Base-by-base conservation (phyloP, 1,140 invertebrate species). In the Dendroctonus ponderosae region DNA sequence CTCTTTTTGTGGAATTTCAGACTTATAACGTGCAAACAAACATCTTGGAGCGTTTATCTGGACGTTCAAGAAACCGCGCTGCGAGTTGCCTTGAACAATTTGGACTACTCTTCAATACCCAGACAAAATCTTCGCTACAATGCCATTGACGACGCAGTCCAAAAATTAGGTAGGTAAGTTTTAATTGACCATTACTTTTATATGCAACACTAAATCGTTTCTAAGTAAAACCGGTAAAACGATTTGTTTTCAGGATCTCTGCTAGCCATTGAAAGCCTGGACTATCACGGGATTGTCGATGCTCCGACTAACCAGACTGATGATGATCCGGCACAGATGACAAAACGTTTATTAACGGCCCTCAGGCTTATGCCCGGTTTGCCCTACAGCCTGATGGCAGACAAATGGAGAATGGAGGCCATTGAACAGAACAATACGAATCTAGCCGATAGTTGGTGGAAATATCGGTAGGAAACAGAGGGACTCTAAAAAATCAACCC, bases 301-400 rank as follows among this genome's bases (percentile, higher is more conserved):
- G n/a, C 42, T 42, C 68, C 8, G 62, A 64, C 41, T 9, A 63
- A 11, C 46, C 14, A 46, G 11, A 26, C 26, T 12, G 61, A 66
- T 42, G 53, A 63, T 12, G 48, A 70, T 11, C 11, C 66, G 39
- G 50, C 66, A 7, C 39, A 64, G 58, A 75, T 82, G 15, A 79
- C 82, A 6, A 72, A 82, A 57, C 78, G 82, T 58, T 71, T 84
- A 41, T 78, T 83, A 40, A 76, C 78, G 54, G 83, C 83, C n/a
- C 71, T 84, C 43, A 74, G 81, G 70, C 79, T 83, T 70, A 72
- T 84, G 52, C 82, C 83, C 60, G 81, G 83, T 63, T 76, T 86
- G 70, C 80, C 85, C 46, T 86, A 84, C 72, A 86, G 86, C 68
- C 73, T 83, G n/a, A 78, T 81, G 7, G 84, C 79, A 3, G 85